Percentiles rank a stretch among this genome's conserved stretches.
Conservation (phyloP, 2,113 vertebrate genomes). For the Asarcornis scutulata region DNA sequence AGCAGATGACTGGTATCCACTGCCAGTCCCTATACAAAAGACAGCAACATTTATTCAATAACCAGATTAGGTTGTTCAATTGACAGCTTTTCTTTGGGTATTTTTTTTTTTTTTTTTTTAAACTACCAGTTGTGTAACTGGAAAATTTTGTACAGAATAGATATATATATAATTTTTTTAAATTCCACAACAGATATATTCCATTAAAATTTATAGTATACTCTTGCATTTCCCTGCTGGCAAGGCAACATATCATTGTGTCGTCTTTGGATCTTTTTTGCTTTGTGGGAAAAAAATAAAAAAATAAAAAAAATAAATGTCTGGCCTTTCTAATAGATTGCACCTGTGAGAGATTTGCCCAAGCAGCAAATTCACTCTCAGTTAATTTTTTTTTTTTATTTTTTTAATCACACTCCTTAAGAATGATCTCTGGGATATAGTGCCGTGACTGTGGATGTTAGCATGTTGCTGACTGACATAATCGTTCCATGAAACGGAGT, state of each 20-base stretch:
- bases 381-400: conserved; percentile 10
- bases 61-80: background rate
- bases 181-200: background rate
- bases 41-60: background rate
- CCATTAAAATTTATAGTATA: background rate
- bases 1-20: background rate
- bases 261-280: background rate
- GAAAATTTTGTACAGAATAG: background rate
- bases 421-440: conserved; percentile 10
- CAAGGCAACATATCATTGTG: background rate
- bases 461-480: background rate
- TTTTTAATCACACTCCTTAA: conserved; percentile 25
- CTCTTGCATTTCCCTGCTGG: background rate
- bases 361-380: conserved; percentile 27
- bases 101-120: background rate
- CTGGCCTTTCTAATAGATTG: conserved; percentile 22
- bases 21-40: background rate
- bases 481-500: background rate
- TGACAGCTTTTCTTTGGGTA: background rate
- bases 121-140: background rate
- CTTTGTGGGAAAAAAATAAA: background rate
- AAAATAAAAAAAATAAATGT: background rate
- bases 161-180: background rate
- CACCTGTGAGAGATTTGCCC: conserved; percentile 34
- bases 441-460: background rate